These are phyloP conservation scores for Phylloscopus whistleri DNA, from an alignment of 2,113 vertebrate species.

Conservation along the genomic window DNA sequence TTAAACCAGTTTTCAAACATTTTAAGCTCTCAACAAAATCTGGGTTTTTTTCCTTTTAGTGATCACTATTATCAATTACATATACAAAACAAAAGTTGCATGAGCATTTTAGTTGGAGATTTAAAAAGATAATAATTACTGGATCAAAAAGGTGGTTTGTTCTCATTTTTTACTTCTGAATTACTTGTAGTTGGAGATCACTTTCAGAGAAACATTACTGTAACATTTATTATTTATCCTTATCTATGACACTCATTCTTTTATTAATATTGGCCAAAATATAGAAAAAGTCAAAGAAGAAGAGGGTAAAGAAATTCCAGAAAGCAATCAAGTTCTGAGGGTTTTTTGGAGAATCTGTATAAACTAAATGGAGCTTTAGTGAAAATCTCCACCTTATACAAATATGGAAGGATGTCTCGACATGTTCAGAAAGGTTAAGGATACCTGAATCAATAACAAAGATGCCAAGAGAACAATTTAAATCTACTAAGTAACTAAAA, in stretches of 20 bases:
- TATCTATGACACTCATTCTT: not conserved
- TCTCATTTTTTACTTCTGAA: not conserved
- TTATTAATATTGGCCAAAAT: not conserved
- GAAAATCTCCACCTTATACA: not conserved
- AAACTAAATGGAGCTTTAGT: not conserved
- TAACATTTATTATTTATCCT: not conserved
- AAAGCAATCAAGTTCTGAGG: not conserved
- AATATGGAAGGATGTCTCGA: not conserved
- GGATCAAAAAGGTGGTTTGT: not conserved
- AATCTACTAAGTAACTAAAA: slow-evolving; percentile 53
- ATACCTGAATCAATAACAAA: slow-evolving; percentile 21
- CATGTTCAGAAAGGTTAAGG: not conserved
- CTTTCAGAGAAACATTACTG: not conserved
- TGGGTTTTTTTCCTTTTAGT: not conserved
- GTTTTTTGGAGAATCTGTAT: not conserved
- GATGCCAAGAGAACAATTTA: not conserved
- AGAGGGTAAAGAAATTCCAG: not conserved
- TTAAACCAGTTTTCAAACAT: not conserved
- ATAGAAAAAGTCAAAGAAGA: not conserved
- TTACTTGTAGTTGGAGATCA: not conserved
- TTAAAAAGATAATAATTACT: not conserved
- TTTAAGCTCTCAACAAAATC: not conserved
- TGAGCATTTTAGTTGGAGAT: not conserved
- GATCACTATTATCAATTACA: not conserved
- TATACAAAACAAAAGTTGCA: not conserved